These are phyloP conservation scores for Synergus japonicus DNA, from an alignment of 2,888 invertebrate genomes.

Conservation along the genomic window DNA sequence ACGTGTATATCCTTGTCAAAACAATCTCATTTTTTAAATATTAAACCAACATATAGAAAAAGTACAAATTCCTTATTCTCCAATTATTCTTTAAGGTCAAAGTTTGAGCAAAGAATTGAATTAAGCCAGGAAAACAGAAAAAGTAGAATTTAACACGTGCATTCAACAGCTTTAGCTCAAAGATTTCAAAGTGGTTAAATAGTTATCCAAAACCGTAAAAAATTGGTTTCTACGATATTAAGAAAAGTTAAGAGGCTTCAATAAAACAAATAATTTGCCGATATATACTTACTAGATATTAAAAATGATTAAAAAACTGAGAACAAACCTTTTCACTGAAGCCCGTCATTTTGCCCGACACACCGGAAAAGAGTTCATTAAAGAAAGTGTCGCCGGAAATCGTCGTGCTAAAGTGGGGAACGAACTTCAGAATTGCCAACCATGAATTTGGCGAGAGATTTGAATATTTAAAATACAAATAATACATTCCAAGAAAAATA, in stretches of 20 bases:
- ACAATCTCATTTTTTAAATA: conserved; percentile 4
- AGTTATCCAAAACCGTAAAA: not conserved
- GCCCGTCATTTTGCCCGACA: conserved; percentile 70
- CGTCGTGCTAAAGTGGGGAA: not conserved
- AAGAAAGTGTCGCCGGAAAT: conserved; percentile 67
- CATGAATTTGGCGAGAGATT: not conserved
- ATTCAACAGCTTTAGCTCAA: not conserved
- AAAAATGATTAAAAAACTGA: conserved; percentile 26
- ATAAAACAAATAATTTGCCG: not conserved
- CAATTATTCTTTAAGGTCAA: not conserved
- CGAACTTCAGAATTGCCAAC: not conserved
- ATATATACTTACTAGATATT: not conserved
- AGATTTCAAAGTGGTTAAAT: not conserved
- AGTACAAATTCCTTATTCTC: conserved; percentile 2
- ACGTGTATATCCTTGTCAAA: conserved; percentile 26
- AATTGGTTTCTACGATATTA: not conserved
- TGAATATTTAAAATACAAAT: not conserved
- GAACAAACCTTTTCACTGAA: conserved; percentile 73
- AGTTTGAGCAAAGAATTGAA: not conserved
- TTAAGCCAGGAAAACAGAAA: not conserved
- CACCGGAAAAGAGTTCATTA: conserved; percentile 70
- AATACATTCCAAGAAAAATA: not conserved
- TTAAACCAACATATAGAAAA: not conserved
- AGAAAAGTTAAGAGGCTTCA: not conserved
- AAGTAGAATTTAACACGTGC: not conserved